Evolutionary conservation across 2,113 vertebrate species (phyloP).

Genomic region (Saguinus midas): DNA sequence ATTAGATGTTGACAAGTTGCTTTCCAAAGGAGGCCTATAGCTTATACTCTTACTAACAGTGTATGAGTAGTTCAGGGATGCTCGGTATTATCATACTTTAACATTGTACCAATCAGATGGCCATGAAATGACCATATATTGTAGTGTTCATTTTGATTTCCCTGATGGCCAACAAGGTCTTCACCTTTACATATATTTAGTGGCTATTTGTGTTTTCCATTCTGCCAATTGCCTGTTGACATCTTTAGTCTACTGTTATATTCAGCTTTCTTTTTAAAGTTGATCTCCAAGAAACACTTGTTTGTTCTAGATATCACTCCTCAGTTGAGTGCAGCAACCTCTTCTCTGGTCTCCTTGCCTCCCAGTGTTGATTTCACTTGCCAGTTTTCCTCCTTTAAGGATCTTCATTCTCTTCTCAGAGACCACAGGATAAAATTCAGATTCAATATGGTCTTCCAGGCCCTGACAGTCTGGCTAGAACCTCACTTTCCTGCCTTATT

Average conservation of each 20-base stretch:
- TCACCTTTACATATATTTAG: neutral
- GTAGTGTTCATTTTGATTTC: slow-evolving; percentile 33
- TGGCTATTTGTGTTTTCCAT: neutral
- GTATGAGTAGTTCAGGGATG: neutral
- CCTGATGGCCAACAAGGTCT: neutral
- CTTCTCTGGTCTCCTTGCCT: neutral
- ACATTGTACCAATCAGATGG: neutral
- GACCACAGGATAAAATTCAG: neutral
- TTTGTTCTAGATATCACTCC: neutral
- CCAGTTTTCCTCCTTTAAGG: neutral
- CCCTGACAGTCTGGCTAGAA: neutral
- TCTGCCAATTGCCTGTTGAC: neutral
- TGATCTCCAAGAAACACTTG: neutral
- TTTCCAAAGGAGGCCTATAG: neutral
- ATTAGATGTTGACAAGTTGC: neutral
- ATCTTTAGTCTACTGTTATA: neutral
- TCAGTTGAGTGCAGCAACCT: neutral
- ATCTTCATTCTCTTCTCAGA: neutral
- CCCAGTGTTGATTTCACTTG: neutral
- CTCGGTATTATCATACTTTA: neutral
- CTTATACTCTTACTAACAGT: neutral
- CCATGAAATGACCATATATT: neutral
- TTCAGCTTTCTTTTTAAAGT: neutral
- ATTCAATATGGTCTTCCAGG: neutral
- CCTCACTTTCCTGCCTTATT: neutral